A percentile compares a stretch with the other conserved stretches of the same genome.
phyloP scores from a whole-genome alignment of 2,797 vertebrate species.

The Kryptolebias ocellatus region DNA sequence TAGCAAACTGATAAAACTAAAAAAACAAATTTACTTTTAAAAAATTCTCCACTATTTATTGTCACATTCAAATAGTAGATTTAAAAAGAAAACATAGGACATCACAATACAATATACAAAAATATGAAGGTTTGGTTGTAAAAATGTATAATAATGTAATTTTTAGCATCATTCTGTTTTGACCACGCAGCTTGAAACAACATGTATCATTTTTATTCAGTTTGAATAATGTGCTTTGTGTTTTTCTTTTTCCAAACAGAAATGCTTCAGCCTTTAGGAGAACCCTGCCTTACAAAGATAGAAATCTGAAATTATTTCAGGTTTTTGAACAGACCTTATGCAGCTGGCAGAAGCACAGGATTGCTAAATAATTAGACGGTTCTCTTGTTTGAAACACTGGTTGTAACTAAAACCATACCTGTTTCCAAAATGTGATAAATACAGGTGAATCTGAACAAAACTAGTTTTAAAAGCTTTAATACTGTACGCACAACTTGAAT shows the following conservation, averaged over 20 bases:
- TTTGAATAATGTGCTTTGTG: not conserved
- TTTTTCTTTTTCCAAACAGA: not conserved
- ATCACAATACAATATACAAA: not conserved
- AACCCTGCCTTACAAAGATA: no score
- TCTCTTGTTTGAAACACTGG: no score
- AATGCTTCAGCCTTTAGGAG: constrained; percentile 3
- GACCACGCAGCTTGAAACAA: not conserved
- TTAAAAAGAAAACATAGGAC: constrained; percentile 4
- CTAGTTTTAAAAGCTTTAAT: not conserved
- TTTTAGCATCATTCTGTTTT: constrained; percentile 7
- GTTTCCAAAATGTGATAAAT: no score
- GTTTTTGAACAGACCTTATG: no score
- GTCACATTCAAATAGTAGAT: not conserved
- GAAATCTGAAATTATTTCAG: no score
- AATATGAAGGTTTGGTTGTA: not conserved
- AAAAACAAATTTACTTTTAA: no score
- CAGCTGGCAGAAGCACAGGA: no score
- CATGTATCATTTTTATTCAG: not conserved
- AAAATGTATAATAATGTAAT: not conserved
- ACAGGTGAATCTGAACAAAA: not conserved
- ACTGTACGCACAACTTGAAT: no score
- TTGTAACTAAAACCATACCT: no score
- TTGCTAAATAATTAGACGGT: no score
- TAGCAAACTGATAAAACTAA: not conserved
- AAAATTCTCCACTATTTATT: no score